A percentile compares a stretch with the other conserved stretches of the same genome.
phyloP scores from a whole-genome alignment of 2,888 invertebrate genomes.

The Ischnura elegans region DNA sequence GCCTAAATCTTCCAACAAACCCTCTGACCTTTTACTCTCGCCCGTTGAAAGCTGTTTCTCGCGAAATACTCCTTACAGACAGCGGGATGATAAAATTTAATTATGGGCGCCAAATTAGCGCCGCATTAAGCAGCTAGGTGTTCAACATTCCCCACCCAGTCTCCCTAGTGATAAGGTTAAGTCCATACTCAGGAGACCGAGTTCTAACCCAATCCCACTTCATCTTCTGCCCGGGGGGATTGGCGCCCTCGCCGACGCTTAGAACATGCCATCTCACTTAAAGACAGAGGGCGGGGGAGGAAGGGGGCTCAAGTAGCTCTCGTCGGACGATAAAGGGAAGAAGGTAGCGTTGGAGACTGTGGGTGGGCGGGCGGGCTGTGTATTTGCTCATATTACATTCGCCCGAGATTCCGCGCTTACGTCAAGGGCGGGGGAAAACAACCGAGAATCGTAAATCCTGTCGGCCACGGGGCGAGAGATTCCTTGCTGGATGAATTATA shows the following conservation, averaged over 20 bases:
- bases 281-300: neutral
- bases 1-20: neutral
- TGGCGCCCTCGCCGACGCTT: neutral
- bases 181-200: conserved; percentile 6
- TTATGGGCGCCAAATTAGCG: conserved; percentile 21
- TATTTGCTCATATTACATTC: conserved; percentile 49
- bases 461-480: conserved; percentile 45
- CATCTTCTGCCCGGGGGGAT: neutral
- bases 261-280: neutral
- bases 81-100: neutral
- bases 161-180: conserved; percentile 34
- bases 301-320: conserved; percentile 8
- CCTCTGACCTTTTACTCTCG: neutral
- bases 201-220: conserved; percentile 17
- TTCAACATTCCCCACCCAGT: conserved; percentile 6
- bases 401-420: conserved; percentile 46
- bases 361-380: conserved; percentile 5
- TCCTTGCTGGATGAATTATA: conserved; percentile 6
- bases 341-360: neutral
- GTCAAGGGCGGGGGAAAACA: conserved; percentile 61
- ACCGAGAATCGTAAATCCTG: conserved; percentile 58
- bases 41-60: neutral
- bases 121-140: conserved; percentile 40
- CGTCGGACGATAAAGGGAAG: conserved; percentile 29
- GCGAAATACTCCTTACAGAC: neutral